A percentile compares a stretch with the other conserved stretches of the same genome.
These are phyloP conservation scores for Sciurus niger DNA, from an alignment of 2,113 vertebrate species.

Conservation along the genomic window DNA sequence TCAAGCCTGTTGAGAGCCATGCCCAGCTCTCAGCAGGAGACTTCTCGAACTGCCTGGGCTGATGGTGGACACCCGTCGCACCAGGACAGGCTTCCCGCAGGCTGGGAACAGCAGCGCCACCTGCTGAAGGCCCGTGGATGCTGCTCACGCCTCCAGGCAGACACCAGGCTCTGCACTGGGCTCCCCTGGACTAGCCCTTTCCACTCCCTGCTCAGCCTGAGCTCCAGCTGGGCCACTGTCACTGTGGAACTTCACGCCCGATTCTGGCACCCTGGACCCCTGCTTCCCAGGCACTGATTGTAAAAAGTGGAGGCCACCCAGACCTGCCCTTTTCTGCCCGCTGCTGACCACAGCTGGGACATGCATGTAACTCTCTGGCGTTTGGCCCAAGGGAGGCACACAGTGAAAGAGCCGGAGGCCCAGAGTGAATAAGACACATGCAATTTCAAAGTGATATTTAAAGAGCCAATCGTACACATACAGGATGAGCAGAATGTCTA, in stretches of 20 bases:
- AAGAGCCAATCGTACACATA: neutral
- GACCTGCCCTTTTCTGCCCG: slow-evolving; percentile 15
- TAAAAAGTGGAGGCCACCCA: no score
- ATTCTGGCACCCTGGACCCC: neutral
- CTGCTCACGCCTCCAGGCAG: neutral
- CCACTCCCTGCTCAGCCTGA: neutral
- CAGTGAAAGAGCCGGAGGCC: neutral
- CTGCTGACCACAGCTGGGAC: neutral
- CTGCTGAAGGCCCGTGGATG: no score
- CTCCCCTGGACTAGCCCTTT: neutral
- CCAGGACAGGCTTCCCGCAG: no score
- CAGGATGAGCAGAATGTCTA: neutral
- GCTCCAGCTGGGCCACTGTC: neutral
- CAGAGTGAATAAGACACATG: neutral
- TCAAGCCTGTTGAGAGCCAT: no score
- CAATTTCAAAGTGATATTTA: neutral
- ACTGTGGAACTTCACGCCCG: neutral
- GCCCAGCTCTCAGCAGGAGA: no score
- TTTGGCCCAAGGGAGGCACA: neutral
- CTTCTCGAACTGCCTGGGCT: no score
- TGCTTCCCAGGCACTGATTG: no score
- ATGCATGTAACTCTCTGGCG: neutral
- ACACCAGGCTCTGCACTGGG: neutral
- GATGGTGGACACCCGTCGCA: no score
- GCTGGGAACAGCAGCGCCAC: no score